phyloP scores from a whole-genome alignment of 1,140 invertebrate species.

The Halictus rubicundus region DNA sequence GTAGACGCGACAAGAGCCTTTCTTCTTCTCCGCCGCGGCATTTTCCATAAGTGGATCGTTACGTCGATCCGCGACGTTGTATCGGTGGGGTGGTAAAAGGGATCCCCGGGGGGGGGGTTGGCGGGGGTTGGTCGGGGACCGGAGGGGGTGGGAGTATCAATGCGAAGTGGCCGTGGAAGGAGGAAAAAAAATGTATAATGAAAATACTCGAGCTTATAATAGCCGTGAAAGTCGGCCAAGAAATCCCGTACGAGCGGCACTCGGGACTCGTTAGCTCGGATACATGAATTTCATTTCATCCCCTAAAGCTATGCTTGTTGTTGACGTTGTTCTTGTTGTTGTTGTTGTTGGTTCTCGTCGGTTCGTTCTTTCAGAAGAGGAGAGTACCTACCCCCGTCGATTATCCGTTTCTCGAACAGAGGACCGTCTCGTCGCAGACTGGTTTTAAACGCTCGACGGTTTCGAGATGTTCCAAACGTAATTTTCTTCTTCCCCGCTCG shows the following conservation, averaged over 20 bases:
- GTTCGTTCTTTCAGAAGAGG: neutral
- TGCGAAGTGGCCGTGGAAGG: conserved; percentile 46
- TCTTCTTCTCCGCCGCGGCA: conserved; percentile 58
- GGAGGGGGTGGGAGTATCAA: conserved; percentile 23
- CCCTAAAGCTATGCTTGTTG: neutral
- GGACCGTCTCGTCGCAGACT: neutral
- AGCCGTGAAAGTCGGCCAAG: conserved; percentile 50
- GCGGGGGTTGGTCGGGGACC: neutral
- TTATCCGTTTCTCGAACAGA: conserved; percentile 3
- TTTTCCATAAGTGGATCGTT: conserved; percentile 68
- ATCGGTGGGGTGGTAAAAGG: conserved; percentile 29
- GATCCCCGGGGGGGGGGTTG: conserved; percentile 25
- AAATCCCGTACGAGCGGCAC: conserved; percentile 24
- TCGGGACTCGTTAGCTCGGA: conserved; percentile 33
- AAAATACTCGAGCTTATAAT: conserved; percentile 59
- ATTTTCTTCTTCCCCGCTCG: neutral
- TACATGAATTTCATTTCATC: conserved; percentile 39
- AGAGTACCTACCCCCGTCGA: conserved; percentile 14
- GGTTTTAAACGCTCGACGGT: neutral
- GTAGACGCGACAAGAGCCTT: conserved; percentile 59
- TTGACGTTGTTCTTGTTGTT: conserved; percentile 28
- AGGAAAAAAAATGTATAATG: conserved; percentile 56
- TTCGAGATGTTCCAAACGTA: neutral
- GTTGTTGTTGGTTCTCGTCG: neutral
- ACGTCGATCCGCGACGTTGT: conserved; percentile 57